phyloP scores from a whole-genome alignment of 2,888 invertebrate species.

The Cinara cedri region DNA sequence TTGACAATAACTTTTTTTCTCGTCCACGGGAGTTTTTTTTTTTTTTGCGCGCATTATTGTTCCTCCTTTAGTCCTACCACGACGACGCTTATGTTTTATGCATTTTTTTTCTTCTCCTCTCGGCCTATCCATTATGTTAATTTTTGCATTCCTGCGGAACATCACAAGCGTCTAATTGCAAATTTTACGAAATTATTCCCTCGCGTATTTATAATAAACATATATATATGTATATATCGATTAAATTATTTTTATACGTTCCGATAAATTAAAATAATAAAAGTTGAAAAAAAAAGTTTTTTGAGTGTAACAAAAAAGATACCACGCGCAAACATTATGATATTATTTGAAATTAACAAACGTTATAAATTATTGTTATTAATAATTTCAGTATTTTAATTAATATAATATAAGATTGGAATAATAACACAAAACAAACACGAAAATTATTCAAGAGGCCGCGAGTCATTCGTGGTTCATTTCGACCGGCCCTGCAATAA shows the following conservation, averaged over 20 bases:
- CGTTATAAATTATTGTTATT: background rate
- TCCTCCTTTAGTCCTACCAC: background rate
- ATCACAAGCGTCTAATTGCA: constrained; percentile 39
- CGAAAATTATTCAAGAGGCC: no score
- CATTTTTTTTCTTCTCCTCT: constrained; percentile 45
- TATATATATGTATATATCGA: no score
- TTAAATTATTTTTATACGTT: constrained; percentile 23
- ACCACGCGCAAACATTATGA: background rate
- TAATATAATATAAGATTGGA: no score
- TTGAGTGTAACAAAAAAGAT: background rate
- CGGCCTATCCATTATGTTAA: constrained; percentile 52
- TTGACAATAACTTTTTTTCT: constrained; percentile 50
- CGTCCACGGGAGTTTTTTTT: constrained; percentile 6
- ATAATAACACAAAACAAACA: no score
- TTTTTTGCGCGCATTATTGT: constrained; percentile 28
- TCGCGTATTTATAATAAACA: constrained; percentile 15
- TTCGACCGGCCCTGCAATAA: no score
- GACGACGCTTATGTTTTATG: constrained; percentile 52
- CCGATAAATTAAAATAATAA: constrained; percentile 39
- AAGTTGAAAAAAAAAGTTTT: background rate
- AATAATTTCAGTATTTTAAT: no score
- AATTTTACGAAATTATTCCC: constrained; percentile 52
- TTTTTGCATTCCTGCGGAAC: constrained; percentile 8
- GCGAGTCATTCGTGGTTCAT: no score
- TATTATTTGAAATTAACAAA: background rate